Conservation (phyloP, 2,797 vertebrate genomes). For the Tolypeutes matacus region DNA sequence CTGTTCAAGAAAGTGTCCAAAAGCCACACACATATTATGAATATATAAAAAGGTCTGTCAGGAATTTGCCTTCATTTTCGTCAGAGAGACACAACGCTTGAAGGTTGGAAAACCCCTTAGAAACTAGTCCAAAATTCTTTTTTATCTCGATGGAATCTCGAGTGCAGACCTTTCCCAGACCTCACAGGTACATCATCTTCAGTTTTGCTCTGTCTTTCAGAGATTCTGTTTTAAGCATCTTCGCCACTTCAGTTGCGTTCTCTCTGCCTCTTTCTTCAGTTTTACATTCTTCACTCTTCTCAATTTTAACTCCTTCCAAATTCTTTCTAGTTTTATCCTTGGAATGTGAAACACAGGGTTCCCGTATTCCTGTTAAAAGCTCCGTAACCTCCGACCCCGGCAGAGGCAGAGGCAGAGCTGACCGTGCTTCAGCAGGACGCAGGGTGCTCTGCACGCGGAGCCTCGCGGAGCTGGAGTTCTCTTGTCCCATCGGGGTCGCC, state of each 20-base stretch:
- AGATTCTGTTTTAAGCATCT: background rate
- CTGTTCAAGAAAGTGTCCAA: background rate
- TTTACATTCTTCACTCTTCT: background rate
- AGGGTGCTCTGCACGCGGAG: no score
- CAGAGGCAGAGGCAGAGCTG: background rate
- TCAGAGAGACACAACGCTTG: background rate
- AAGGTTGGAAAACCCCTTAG: background rate
- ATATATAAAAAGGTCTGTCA: background rate
- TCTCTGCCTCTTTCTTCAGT: background rate
- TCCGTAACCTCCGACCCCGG: background rate
- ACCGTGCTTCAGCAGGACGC: no score
- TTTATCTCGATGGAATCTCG: no score
- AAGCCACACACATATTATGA: fast-evolving
- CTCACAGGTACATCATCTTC: fast-evolving
- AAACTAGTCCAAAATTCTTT: background rate
- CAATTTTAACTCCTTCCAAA: background rate
- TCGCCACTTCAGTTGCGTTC: fast-evolving
- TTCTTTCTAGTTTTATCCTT: background rate
- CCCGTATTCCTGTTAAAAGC: background rate
- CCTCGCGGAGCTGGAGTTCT: no score
- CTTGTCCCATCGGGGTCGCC: background rate
- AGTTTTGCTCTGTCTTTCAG: background rate
- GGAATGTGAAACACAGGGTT: fast-evolving
- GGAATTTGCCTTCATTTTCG: background rate
- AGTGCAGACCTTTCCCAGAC: no score